These are phyloP conservation scores for Siphamia tubifer DNA, from an alignment of 2,113 vertebrate genomes.

Conservation along the genomic window DNA sequence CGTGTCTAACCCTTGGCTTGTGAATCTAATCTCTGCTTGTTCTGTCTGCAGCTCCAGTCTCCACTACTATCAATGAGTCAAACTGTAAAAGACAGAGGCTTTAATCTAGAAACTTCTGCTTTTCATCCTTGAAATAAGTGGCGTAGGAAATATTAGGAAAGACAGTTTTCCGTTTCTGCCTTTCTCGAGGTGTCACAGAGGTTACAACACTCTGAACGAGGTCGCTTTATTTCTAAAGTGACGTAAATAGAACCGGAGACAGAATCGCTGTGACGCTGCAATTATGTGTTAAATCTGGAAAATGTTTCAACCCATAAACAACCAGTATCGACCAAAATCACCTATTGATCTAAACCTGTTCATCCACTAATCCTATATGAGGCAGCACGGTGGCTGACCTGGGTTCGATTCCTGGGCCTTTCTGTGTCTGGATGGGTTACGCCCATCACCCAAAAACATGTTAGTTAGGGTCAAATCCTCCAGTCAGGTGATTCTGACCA, in stretches of 20 bases:
- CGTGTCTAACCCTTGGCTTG: constrained; percentile 33
- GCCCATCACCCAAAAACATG: too few relatives aligned
- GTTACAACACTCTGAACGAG: constrained; percentile 30
- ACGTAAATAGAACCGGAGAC: neutral
- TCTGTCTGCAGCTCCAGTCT: constrained; percentile 10
- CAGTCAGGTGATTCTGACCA: too few relatives aligned
- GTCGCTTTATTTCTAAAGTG: constrained; percentile 3
- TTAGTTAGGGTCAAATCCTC: too few relatives aligned
- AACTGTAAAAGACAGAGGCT: neutral
- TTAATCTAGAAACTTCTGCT: constrained; percentile 51
- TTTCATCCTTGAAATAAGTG: constrained; percentile 31
- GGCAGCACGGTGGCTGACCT: too few relatives aligned
- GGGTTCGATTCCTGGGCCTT: too few relatives aligned
- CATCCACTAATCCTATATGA: too few relatives aligned
- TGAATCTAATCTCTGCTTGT: constrained; percentile 52
- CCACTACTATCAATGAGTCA: constrained; percentile 8
- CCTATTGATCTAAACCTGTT: too few relatives aligned
- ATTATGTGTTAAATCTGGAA: neutral
- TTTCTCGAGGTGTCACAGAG: neutral
- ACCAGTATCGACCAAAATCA: too few relatives aligned
- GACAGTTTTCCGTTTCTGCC: constrained; percentile 23
- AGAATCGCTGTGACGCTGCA: neutral
- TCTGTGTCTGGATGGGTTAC: too few relatives aligned
- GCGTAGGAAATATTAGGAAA: constrained; percentile 32
- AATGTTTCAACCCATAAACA: neutral